Conservation (phyloP, 2,888 invertebrate genomes). For the Cylindroiulus punctatus region DNA sequence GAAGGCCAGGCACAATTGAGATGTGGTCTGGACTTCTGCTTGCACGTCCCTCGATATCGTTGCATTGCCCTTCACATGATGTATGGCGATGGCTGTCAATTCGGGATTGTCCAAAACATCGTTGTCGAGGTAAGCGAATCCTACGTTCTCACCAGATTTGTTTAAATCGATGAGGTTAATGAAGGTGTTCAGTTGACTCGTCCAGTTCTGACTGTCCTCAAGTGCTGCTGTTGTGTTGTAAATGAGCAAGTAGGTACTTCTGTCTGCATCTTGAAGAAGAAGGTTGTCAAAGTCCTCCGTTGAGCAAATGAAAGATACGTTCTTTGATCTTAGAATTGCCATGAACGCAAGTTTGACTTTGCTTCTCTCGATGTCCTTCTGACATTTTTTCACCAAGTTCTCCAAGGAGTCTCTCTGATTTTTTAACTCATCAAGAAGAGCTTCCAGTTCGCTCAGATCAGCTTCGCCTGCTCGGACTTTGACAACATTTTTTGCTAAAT, state of each 20-base stretch:
- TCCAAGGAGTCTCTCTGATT: not conserved
- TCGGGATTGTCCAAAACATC: not conserved
- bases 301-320: not conserved
- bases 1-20: not conserved
- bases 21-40: not conserved
- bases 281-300: not conserved
- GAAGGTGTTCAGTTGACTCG: not conserved
- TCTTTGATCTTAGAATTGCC: not conserved
- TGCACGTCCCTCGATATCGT: not conserved
- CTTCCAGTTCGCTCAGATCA: not conserved
- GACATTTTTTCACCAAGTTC: not conserved
- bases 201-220: not conserved
- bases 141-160: not conserved
- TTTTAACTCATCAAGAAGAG: not conserved
- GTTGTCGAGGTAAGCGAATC: conserved; percentile 6
- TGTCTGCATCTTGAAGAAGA: not conserved
- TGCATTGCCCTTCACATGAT: not conserved
- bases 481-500: not conserved
- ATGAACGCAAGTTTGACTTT: not conserved
- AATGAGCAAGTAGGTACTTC: not conserved
- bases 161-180: not conserved
- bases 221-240: not conserved
- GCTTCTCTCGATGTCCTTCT: not conserved
- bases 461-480: not conserved
- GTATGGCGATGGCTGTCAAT: not conserved